Evolutionary conservation across 2,797 vertebrate species (phyloP), one percentile per base, ranked within the genome.

Genomic region (Darevskia nairensis): DNA sequence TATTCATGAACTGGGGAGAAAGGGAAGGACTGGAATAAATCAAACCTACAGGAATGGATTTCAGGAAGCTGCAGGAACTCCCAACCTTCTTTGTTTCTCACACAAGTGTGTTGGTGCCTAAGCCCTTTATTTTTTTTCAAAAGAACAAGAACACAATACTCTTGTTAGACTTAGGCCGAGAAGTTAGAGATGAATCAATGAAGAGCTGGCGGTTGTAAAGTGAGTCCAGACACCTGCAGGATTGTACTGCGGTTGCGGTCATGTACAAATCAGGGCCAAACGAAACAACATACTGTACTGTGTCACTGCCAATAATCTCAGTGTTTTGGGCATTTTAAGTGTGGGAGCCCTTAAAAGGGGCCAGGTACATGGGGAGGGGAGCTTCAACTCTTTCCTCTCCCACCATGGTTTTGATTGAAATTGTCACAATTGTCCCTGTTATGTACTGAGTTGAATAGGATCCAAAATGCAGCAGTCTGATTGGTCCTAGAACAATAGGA

Each of bases 21-120:
- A 93, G 95, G 79, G 92, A 91, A 88, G 82, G 86, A 91, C 87
- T 79, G 59, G n/a, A 91, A 82, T 95, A 94, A 96, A 95, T 93
- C 92, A 92, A 39, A 15, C 84, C 89, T 72, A 78, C 76, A 5
- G 11, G 55, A 84, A 90, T 32, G 86, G 91, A 93, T 71, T 86
- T 59, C 32, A 78, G 82, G 1, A 88, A 41, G 27, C 35, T 85
- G 93, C 64, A 78, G 84, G 72, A 90, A 69, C 86, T 90, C 29
- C 10, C 78, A 71, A 55, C 13, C 44, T 59, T 80, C 27, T 88
- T 81, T 92, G 80, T 13, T 44, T 59, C 41, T 80, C 44, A 80
- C 3, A 0, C 59, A 91, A 82, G 84, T 90, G 89, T 82, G 39
- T 41, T 80, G 90, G 1, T 86, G 91, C 85, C 82, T 90, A 89